Evolutionary conservation across 2,888 invertebrate species (phyloP), one percentile per base, ranked within the genome.

Genomic region (Thalpophila matura): DNA sequence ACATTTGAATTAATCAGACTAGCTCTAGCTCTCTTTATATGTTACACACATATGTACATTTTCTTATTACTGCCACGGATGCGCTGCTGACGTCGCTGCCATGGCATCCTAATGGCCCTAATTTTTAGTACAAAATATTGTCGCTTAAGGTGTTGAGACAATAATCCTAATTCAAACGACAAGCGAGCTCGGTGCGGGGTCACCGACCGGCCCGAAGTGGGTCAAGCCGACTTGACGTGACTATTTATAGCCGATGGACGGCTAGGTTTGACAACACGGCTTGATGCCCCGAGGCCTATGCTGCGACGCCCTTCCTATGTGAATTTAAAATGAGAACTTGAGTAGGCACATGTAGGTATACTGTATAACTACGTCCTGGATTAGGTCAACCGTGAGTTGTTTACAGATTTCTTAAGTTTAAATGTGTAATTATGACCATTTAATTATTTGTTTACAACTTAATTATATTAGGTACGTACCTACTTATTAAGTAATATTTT

Each of bases 191-290:
- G 85, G 83, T 83, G 71, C 61, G 80, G 80, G 88, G 87, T 87
- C 86, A 80, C 65, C 79, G 87, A 84, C 86, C 86, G 81, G 71
- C 66, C 55, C 71, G 70, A 89, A 83, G 76, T 89, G 61, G 89
- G 89, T 89, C 89, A 88, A 77, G 80, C 58, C 79, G 85, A 74
- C 81, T 85, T 82, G 77, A 80, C 78, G 77, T 77, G 84, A 78
- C 86, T 89, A 89, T 89, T 88, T 88, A 87, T 89, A 86, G 74
- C 33, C 73, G 58, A 79, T 78, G 77, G 85, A 75, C 78, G 77
- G 73, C 79, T 81, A 82, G 70, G 77, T 83, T 84, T 86, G 87
- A 87, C 86, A 79, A 68, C 58, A 54, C 43, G 54, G 42, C 73
- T 65, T 64, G 72, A 72, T 61, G 69, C 57, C 69, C 61, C 57